Conservation (phyloP, 2,113 vertebrate species). For the Pachycephala philippinensis region DNA sequence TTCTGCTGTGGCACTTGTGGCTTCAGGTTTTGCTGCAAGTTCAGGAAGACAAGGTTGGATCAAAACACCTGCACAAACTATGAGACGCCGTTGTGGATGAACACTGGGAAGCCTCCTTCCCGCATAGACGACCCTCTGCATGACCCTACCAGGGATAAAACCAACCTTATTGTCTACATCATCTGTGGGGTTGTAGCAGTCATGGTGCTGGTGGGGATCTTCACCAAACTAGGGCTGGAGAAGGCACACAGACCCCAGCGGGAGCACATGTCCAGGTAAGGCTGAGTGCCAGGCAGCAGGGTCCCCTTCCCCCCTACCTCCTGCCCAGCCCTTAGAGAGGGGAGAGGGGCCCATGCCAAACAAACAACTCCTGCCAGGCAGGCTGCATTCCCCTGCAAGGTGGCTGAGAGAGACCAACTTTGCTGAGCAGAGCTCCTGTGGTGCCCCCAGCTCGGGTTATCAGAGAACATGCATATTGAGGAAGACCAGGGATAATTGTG, state of each 20-base stretch:
- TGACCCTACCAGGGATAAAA: slow-evolving; percentile 96
- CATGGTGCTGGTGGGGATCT: slow-evolving; percentile 99
- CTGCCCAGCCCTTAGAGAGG: neutral
- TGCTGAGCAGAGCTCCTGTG: neutral
- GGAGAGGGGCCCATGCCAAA: neutral
- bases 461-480: neutral
- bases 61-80: slow-evolving; percentile 97
- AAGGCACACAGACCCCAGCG: slow-evolving; percentile 97
- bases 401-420: slow-evolving; percentile 33
- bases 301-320: neutral
- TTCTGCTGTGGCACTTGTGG: slow-evolving; percentile 99
- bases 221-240: slow-evolving; percentile 97
- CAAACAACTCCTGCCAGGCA: neutral
- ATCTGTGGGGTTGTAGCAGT: slow-evolving; percentile 98
- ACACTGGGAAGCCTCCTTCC: slow-evolving; percentile 87
- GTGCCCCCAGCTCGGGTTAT: neutral
- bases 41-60: slow-evolving; percentile 89
- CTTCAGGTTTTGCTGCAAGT: slow-evolving; percentile 98
- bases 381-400: neutral
- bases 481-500: neutral
- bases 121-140: slow-evolving; percentile 87
- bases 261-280: slow-evolving; percentile 97
- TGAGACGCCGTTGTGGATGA: slow-evolving; percentile 92
- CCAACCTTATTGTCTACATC: slow-evolving; percentile 98
- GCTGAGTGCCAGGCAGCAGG: neutral